These are phyloP conservation scores for Drosophila lini DNA, from an alignment of 1,140 invertebrate genomes.

Conservation along the genomic window DNA sequence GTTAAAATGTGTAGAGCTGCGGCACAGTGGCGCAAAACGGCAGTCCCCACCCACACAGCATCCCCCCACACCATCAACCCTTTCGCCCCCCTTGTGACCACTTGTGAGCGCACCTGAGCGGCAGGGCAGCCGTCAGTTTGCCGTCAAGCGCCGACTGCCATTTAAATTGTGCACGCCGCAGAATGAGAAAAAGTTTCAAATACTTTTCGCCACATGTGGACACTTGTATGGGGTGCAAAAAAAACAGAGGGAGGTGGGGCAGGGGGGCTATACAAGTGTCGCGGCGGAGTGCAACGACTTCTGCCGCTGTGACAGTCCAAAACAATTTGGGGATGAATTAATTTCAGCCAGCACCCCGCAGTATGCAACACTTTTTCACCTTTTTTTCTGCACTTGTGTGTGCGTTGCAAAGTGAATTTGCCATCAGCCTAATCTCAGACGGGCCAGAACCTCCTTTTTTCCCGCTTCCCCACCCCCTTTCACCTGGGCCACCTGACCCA, in stretches of 20 bases:
- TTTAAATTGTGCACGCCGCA: conserved; percentile 73
- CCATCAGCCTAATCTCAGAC: conserved; percentile 61
- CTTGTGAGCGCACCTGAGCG: conserved; percentile 74
- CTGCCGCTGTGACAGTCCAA: conserved; percentile 56
- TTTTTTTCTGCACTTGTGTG: conserved; percentile 12
- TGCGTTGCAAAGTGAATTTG: conserved; percentile 56
- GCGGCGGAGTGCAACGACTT: conserved; percentile 71
- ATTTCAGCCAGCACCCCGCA: conserved; percentile 30
- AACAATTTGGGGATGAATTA: conserved; percentile 63
- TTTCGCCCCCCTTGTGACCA: conserved; percentile 57
- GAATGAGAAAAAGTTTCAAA: conserved; percentile 60
- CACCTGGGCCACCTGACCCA: conserved; percentile 5
- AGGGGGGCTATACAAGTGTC: conserved; percentile 15
- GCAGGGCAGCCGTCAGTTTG: conserved; percentile 57
- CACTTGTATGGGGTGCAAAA: conserved; percentile 50
- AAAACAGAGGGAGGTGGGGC: not conserved
- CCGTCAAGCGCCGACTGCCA: conserved; percentile 60
- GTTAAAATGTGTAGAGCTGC: conserved; percentile 67
- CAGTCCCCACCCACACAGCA: conserved; percentile 8
- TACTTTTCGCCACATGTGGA: conserved; percentile 67
- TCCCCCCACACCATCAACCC: not conserved
- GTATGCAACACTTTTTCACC: conserved; percentile 35
- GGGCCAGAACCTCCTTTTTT: not conserved
- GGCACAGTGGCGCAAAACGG: conserved; percentile 58
- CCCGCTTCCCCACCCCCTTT: not conserved